A percentile compares a stretch with the other conserved stretches of the same genome.
phyloP scores from a whole-genome alignment of 2,113 vertebrate genomes.

The Ammospiza caudacuta region DNA sequence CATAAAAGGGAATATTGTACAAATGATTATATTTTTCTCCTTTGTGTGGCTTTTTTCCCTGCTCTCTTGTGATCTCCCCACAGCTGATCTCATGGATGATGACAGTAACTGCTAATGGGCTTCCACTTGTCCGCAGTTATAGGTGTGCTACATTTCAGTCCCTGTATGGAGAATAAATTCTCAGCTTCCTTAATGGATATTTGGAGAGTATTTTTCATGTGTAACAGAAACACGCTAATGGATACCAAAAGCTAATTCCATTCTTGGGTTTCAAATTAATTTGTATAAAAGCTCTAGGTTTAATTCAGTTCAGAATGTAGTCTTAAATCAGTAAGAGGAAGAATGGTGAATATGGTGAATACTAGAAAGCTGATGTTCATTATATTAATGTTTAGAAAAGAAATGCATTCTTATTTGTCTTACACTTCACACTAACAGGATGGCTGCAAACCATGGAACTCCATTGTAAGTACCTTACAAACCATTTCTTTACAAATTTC shows the following conservation, averaged over 20 bases:
- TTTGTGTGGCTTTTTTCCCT: conserved; percentile 25
- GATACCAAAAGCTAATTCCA: background rate
- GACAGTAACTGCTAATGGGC: conserved; percentile 35
- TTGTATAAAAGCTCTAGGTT: conserved; percentile 10
- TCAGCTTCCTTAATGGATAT: conserved; percentile 31
- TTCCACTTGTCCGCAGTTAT: background rate
- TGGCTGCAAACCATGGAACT: background rate
- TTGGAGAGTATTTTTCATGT: background rate
- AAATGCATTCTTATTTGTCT: conserved; percentile 9
- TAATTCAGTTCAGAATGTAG: conserved; percentile 28
- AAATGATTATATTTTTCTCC: conserved; percentile 39
- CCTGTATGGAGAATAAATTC: background rate
- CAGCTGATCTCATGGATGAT: conserved; percentile 34
- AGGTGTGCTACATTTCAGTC: background rate
- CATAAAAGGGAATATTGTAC: conserved; percentile 64
- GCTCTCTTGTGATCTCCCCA: conserved; percentile 23
- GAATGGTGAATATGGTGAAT: background rate
- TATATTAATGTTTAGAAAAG: conserved; percentile 11
- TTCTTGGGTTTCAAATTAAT: conserved; percentile 36
- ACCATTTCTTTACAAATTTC: background rate
- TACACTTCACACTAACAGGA: background rate
- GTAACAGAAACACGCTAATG: conserved; percentile 26
- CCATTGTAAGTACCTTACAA: background rate
- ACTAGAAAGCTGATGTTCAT: background rate
- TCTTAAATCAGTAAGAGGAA: conserved; percentile 9